Conservation (phyloP, 2,888 invertebrate species). For the Pseudanteris insignis region DNA sequence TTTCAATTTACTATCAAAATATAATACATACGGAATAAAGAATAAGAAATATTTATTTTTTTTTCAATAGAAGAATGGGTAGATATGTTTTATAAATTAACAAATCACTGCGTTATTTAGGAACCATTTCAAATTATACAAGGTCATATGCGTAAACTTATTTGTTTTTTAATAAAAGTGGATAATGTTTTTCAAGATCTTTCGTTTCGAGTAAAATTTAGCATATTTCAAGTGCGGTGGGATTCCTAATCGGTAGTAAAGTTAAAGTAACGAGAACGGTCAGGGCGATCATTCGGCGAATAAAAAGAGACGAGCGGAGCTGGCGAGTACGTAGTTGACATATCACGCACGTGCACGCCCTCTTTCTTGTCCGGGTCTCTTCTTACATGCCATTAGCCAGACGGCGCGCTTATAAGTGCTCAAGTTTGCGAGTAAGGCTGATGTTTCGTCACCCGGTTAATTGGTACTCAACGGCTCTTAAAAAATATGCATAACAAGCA, state of each 20-base stretch:
- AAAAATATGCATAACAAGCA: not conserved
- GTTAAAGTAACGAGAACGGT: constrained; percentile 1
- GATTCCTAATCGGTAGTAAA: constrained; percentile 5
- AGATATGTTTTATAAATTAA: too few species aligned
- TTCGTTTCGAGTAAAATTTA: too few species aligned
- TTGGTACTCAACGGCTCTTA: not conserved
- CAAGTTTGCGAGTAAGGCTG: constrained; percentile 1
- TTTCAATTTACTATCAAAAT: too few species aligned
- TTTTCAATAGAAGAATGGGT: too few species aligned
- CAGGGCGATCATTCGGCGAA: constrained; percentile 1
- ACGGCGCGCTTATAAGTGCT: constrained; percentile 27
- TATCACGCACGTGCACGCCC: constrained; percentile 37
- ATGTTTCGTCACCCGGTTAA: constrained; percentile 8
- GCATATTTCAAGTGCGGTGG: not conserved
- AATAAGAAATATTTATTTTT: too few species aligned
- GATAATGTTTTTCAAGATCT: too few species aligned
- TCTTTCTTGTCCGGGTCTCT: constrained; percentile 15
- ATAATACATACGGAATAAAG: too few species aligned
- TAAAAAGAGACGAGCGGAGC: constrained; percentile 17
- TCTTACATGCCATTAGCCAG: constrained; percentile 28
- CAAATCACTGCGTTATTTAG: too few species aligned
- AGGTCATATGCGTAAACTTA: too few species aligned
- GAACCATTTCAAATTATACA: too few species aligned
- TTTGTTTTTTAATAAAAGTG: too few species aligned
- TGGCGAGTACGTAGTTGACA: constrained; percentile 45